Evolutionary conservation across 2,113 vertebrate genomes (phyloP), one percentile per base, ranked within the genome.

Genomic region (Vanacampus margaritifer): DNA sequence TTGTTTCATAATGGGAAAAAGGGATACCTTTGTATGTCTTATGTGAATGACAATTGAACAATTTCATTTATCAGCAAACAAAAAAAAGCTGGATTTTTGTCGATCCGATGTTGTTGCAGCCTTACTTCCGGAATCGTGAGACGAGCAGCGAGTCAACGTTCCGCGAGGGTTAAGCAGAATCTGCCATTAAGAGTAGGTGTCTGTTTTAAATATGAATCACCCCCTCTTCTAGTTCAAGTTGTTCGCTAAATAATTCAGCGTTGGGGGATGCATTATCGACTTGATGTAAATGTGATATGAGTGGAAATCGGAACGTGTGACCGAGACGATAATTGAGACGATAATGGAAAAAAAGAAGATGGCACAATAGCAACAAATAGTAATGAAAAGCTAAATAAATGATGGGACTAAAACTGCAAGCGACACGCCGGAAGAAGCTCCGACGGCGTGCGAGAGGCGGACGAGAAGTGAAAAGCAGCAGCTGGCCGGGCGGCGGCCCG

Each of bases 151-250:
- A 75, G 71, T 79, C 59, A 54, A 35, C 69, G 72, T 68, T 76
- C 50, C 60, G 73, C 14, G 67, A 84, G 75, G 75, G 86, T 77
- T 77, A 68, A 79, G 51, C 79, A 71, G 82, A 77, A 67, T 76
- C 89, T 88, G 85, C 87, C 87, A 87, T 90, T 87, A 90, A 84
- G 82, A 82, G 83, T 84, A 86, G 87, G 85, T 88, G 86, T 92
- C 87, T 86, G 69, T 84, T 91, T 92, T 88, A 92, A 91, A 92
- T 85, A 91, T 90, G 84, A 89, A 90, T 91, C 86, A 85, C 53
- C 57, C 48, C 76, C 72, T 43, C 82, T 84, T 86, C 84, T 86
- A 83, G 78, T 88, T 85, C 76, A 86, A 89, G 88, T 89, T 91
- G 88, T 89, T 87, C 57, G 63, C 73, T 92, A 83, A 93, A 92